A percentile compares a stretch with the other conserved stretches of the same genome.
These are phyloP conservation scores for Hemibates koningsi DNA, from an alignment of 2,113 vertebrate species.

Conservation along the genomic window DNA sequence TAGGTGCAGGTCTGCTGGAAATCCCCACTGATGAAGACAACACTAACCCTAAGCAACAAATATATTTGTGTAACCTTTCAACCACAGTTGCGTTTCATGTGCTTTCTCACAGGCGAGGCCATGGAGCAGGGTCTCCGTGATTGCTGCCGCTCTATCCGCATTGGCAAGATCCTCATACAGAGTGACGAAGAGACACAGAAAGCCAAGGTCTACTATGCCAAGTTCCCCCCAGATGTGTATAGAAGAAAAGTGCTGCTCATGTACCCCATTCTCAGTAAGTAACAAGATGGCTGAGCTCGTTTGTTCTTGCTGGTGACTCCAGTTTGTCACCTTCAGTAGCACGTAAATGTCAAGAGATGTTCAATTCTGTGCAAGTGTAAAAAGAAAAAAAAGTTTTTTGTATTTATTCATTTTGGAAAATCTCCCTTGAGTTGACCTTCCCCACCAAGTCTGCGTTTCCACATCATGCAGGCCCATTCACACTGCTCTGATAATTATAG, in stretches of 20 bases:
- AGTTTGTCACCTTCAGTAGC: neutral
- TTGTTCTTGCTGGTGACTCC: neutral
- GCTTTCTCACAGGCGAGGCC: conserved; percentile 79
- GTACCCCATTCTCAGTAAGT: conserved; percentile 97
- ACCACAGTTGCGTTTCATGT: neutral
- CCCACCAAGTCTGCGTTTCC: conserved; percentile 44
- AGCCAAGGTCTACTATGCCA: conserved; percentile 97
- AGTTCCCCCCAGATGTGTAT: conserved; percentile 95
- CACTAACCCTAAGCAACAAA: neutral
- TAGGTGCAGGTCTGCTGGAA: neutral
- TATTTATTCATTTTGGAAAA: conserved; percentile 42
- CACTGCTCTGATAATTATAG: conserved; percentile 71
- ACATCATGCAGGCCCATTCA: conserved; percentile 62
- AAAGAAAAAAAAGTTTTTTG: neutral
- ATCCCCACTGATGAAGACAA: neutral
- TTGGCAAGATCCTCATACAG: conserved; percentile 97
- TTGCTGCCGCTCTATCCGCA: conserved; percentile 94
- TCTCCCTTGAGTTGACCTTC: conserved; percentile 63
- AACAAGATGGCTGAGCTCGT: neutral
- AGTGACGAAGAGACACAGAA: conserved; percentile 96
- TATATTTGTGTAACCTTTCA: neutral
- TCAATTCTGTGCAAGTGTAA: conserved; percentile 17
- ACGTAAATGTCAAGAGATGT: conserved; percentile 21
- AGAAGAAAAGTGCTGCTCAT: conserved; percentile 95
- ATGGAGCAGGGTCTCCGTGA: conserved; percentile 97